Evolutionary conservation across 2,797 vertebrate species (phyloP).

Genomic region (Apogon hyalosoma): DNA sequence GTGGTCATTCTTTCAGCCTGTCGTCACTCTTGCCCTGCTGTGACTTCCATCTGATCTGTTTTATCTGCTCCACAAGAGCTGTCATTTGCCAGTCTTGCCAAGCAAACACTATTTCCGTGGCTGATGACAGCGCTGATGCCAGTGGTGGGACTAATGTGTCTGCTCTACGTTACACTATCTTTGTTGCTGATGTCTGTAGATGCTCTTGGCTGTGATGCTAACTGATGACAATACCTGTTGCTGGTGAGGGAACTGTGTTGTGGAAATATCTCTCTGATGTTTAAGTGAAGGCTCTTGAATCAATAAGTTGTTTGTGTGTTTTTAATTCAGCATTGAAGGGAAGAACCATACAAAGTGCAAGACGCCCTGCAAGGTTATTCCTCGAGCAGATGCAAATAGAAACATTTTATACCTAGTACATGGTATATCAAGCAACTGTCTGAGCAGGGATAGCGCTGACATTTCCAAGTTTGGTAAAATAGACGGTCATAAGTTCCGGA

Average conservation of each 20-base stretch:
- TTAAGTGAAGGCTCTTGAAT: too few species aligned
- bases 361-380: too few species aligned
- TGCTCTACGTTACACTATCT: slow-evolving; percentile 39
- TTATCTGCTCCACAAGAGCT: slow-evolving; percentile 61
- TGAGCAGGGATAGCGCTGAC: too few species aligned
- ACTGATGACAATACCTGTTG: slow-evolving; percentile 52
- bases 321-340: too few species aligned
- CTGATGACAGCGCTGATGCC: slow-evolving; percentile 59
- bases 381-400: too few species aligned
- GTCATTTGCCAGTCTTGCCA: slow-evolving; percentile 49
- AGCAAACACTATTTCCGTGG: slow-evolving; percentile 40
- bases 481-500: too few species aligned
- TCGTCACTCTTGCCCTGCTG: slow-evolving; percentile 17
- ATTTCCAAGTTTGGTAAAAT: too few species aligned
- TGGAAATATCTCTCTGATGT: too few species aligned
- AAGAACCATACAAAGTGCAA: too few species aligned
- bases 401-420: too few species aligned
- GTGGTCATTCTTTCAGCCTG: slow-evolving; percentile 11
- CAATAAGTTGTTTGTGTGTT: too few species aligned
- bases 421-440: too few species aligned
- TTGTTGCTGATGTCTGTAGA: slow-evolving; percentile 34
- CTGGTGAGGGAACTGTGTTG: neutral
- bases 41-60: slow-evolving; percentile 42
- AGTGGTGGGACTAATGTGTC: slow-evolving; percentile 54
- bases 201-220: slow-evolving; percentile 22